Percentiles rank a stretch among this genome's conserved stretches.
phyloP scores from a whole-genome alignment of 1,140 invertebrate species.

The Lamellibrachia luymesi region DNA sequence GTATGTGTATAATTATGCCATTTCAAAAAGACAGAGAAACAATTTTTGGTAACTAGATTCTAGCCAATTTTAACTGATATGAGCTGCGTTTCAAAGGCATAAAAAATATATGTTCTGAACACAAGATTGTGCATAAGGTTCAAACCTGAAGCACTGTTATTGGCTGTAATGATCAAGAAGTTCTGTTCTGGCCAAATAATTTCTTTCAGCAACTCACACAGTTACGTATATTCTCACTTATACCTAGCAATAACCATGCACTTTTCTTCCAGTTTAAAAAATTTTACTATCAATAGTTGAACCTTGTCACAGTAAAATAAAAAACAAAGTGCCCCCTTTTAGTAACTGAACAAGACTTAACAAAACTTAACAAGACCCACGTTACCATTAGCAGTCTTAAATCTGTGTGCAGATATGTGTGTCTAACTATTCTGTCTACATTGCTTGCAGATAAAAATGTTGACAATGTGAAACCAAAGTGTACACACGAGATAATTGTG shows the following conservation, averaged over 20 bases:
- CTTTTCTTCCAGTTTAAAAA: not conserved
- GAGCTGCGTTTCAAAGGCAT: not conserved
- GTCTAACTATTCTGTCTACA: not conserved
- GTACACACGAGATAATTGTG: not conserved
- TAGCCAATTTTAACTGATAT: not conserved
- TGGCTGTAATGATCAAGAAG: not conserved
- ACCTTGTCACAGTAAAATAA: not conserved
- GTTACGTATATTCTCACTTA: not conserved
- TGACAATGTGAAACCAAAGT: not conserved
- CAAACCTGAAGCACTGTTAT: not conserved
- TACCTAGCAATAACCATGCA: not conserved
- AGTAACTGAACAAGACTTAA: not conserved
- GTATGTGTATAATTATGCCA: too few relatives aligned
- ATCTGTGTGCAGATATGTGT: not conserved
- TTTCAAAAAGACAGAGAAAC: not conserved
- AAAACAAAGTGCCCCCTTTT: not conserved
- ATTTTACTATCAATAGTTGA: not conserved
- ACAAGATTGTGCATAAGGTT: not conserved
- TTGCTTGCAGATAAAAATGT: not conserved
- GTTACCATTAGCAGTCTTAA: not conserved
- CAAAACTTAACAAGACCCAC: not conserved
- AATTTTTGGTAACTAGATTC: not conserved
- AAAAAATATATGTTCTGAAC: not conserved
- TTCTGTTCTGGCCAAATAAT: not conserved
- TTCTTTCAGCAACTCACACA: not conserved